Percentiles rank a stretch among this genome's conserved stretches.
phyloP scores from a whole-genome alignment of 2,888 invertebrate species.

The Pelosia muscerda region DNA sequence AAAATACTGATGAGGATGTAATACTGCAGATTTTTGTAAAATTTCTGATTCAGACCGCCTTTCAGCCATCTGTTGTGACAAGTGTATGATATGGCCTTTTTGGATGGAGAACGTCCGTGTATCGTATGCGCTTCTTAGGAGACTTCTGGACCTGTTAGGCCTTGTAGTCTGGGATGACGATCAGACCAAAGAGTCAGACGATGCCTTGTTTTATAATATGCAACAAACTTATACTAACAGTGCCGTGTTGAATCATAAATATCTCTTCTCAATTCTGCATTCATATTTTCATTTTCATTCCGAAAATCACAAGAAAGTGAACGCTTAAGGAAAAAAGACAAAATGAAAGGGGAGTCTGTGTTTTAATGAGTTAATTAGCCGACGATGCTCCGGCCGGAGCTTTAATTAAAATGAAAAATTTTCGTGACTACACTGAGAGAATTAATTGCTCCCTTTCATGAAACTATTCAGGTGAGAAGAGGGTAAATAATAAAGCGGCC shows the following conservation, averaged over 20 bases:
- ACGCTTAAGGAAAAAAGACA: constrained; percentile 75
- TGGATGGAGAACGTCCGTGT: too few relatives aligned
- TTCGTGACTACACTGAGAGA: constrained; percentile 82
- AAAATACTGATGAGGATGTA: too few relatives aligned
- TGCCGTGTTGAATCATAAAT: not conserved
- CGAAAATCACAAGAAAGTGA: constrained; percentile 81
- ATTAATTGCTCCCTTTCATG: constrained; percentile 81
- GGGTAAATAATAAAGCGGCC: constrained; percentile 70
- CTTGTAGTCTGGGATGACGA: too few relatives aligned
- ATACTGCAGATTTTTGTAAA: too few relatives aligned
- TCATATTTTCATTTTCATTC: constrained; percentile 67
- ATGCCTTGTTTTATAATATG: not conserved
- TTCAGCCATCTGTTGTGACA: not conserved
- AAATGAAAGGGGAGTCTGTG: constrained; percentile 81
- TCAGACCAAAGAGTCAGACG: too few relatives aligned
- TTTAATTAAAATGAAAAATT: constrained; percentile 86
- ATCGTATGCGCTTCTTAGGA: too few relatives aligned
- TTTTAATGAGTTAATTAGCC: constrained; percentile 87
- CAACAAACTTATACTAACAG: not conserved
- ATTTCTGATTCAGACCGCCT: not conserved
- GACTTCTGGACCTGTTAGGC: too few relatives aligned
- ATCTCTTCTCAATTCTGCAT: constrained; percentile 35
- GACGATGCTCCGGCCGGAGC: constrained; percentile 80
- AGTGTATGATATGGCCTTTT: not conserved
- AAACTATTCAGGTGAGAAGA: constrained; percentile 83